Evolutionary conservation across 92 coral and sea anemone genomes (phyloP).

Genomic region (Diadumene lineata): DNA sequence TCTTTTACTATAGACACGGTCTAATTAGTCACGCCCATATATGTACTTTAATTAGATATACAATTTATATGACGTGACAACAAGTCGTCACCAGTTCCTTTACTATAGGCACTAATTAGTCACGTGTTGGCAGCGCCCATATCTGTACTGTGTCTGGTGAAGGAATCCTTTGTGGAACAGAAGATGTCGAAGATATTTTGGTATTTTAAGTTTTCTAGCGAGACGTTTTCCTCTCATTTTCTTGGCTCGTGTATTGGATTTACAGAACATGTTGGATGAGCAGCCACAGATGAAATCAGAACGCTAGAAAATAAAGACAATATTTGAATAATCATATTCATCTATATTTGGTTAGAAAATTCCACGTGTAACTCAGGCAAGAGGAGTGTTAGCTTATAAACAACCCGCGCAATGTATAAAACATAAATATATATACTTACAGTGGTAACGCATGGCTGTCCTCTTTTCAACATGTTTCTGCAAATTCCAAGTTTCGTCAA

Average conservation of each 20-base stretch:
- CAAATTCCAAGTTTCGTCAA: constrained; percentile 66
- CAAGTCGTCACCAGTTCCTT: no score
- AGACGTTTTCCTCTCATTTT: constrained; percentile 42
- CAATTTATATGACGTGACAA: no score
- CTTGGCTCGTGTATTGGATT: constrained; percentile 12
- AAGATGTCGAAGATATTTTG: constrained; percentile 25
- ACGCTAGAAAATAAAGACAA: constrained; percentile 10
- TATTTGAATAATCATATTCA: background rate
- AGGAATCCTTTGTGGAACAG: constrained; percentile 10
- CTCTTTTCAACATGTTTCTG: constrained; percentile 44
- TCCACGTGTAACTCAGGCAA: background rate
- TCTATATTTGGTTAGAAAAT: background rate
- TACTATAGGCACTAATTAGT: no score
- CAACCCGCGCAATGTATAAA: no score
- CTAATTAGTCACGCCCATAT: no score
- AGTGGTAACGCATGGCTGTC: constrained; percentile 67
- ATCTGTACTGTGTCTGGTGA: constrained; percentile 7
- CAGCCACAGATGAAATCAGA: constrained; percentile 31
- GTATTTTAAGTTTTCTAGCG: constrained; percentile 48
- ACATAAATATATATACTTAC: constrained; percentile 16
- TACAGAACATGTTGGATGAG: constrained; percentile 25
- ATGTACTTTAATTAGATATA: no score
- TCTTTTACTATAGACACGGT: no score
- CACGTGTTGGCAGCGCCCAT: constrained; percentile 30
- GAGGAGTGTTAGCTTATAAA: no score